These are phyloP conservation scores for Nettapus auritus DNA, from an alignment of 2,113 vertebrate genomes.

Conservation along the genomic window DNA sequence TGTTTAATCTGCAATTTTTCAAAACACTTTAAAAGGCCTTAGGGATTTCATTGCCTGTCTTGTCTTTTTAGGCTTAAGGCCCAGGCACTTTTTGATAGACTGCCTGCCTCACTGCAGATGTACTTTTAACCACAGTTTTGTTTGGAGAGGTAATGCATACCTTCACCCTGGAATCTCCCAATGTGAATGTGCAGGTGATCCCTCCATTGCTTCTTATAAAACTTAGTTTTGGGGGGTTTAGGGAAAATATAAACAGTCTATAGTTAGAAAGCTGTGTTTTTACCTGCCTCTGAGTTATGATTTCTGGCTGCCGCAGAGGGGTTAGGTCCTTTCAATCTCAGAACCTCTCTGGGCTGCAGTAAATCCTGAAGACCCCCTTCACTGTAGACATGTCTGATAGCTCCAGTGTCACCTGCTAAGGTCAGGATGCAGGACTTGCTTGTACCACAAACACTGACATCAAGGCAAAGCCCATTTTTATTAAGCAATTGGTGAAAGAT, in stretches of 20 bases:
- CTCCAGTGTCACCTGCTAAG: not conserved
- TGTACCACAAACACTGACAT: not conserved
- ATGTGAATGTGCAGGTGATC: not conserved
- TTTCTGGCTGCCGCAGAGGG: not conserved
- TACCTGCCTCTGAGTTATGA: not conserved
- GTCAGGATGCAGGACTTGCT: not conserved
- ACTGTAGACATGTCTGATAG: not conserved
- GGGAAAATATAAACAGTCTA: not conserved
- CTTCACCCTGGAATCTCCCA: not conserved
- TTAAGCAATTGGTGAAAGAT: not conserved
- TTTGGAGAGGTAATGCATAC: constrained; percentile 31
- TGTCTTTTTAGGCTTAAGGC: constrained; percentile 52
- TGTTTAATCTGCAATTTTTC: constrained; percentile 23
- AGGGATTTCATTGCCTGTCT: constrained; percentile 14
- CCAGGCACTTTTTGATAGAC: constrained; percentile 23
- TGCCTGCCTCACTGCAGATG: not conserved
- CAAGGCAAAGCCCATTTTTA: not conserved
- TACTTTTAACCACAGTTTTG: constrained; percentile 19
- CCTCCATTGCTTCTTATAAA: not conserved
- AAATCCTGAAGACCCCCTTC: not conserved
- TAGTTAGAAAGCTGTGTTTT: not conserved
- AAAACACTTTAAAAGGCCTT: constrained; percentile 16
- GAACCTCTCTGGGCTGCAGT: not conserved
- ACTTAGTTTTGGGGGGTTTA: not conserved
- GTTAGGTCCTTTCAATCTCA: not conserved